Evolutionary conservation across 2,113 vertebrate genomes (phyloP).

Genomic region (Neotoma lepida): DNA sequence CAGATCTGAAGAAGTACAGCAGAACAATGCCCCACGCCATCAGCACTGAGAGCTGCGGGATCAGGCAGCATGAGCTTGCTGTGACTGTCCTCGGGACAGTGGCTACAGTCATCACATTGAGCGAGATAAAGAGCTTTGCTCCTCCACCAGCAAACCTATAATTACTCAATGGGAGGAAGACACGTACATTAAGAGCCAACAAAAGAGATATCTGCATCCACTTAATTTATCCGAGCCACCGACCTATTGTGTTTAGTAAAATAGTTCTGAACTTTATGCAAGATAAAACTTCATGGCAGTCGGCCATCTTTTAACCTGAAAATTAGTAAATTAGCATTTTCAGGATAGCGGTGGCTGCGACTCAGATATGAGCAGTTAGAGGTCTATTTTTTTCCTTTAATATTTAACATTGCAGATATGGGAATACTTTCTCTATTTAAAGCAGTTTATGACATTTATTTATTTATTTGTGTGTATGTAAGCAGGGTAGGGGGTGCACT

Average conservation of each 20-base stretch:
- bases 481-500: too few species aligned
- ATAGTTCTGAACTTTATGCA: slow-evolving; percentile 47
- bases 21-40: slow-evolving; percentile 57
- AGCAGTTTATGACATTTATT: background rate
- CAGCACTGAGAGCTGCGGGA: slow-evolving; percentile 72
- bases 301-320: slow-evolving; percentile 59
- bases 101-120: background rate
- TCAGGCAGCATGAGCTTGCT: slow-evolving; percentile 69
- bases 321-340: slow-evolving; percentile 59
- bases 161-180: slow-evolving; percentile 75
- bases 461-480: background rate
- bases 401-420: background rate
- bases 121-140: slow-evolving; percentile 52
- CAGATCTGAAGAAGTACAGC: slow-evolving; percentile 80
- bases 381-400: background rate
- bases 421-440: background rate
- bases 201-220: slow-evolving; percentile 78
- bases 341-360: background rate
- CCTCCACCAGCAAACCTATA: slow-evolving; percentile 79
- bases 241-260: slow-evolving; percentile 78
- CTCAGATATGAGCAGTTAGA: background rate
- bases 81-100: background rate
- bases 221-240: slow-evolving; percentile 82
- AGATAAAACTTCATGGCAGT: slow-evolving; percentile 55
- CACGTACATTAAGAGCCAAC: slow-evolving; percentile 65